Conservation (phyloP, 2,888 invertebrate species). For the Hetaerina titia region DNA sequence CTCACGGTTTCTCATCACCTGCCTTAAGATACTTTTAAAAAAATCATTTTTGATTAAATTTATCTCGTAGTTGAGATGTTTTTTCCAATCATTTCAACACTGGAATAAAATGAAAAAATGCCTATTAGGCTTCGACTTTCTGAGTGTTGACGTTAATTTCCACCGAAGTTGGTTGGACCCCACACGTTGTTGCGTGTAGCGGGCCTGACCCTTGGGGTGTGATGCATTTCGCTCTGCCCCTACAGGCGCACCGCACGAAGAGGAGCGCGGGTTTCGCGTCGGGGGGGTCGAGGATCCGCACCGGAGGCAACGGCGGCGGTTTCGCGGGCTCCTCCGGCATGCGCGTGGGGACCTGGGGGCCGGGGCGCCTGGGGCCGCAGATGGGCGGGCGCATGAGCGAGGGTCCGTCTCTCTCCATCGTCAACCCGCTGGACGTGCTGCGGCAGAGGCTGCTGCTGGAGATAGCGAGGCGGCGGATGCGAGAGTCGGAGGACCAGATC, state of each 20-base stretch:
- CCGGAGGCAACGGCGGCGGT: constrained; percentile 72
- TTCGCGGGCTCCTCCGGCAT: constrained; percentile 68
- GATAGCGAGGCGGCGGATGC: constrained; percentile 89
- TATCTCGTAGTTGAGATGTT: too few relatives aligned
- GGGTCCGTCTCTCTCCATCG: constrained; percentile 86
- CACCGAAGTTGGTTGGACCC: too few relatives aligned
- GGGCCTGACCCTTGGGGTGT: too few relatives aligned
- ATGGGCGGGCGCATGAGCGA: constrained; percentile 69
- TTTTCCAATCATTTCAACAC: too few relatives aligned
- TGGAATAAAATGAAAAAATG: too few relatives aligned
- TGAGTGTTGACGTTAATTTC: too few relatives aligned
- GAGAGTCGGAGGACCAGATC: constrained; percentile 85
- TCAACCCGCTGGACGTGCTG: constrained; percentile 92
- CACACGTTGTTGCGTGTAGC: neutral
- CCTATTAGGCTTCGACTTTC: too few relatives aligned
- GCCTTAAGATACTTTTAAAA: too few relatives aligned
- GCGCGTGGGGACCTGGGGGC: constrained; percentile 64
- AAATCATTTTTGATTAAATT: too few relatives aligned
- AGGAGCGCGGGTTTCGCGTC: constrained; percentile 72
- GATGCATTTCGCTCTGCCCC: too few relatives aligned
- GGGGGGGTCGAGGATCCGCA: constrained; percentile 72
- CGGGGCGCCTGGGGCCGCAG: constrained; percentile 59
- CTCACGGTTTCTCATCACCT: too few relatives aligned
- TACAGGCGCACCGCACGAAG: constrained; percentile 66
- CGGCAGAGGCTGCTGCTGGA: constrained; percentile 89